Percentiles rank a stretch among this genome's conserved stretches.
Evolutionary conservation across 2,113 vertebrate genomes (phyloP).

Genomic region (Aphyosemion australe): DNA sequence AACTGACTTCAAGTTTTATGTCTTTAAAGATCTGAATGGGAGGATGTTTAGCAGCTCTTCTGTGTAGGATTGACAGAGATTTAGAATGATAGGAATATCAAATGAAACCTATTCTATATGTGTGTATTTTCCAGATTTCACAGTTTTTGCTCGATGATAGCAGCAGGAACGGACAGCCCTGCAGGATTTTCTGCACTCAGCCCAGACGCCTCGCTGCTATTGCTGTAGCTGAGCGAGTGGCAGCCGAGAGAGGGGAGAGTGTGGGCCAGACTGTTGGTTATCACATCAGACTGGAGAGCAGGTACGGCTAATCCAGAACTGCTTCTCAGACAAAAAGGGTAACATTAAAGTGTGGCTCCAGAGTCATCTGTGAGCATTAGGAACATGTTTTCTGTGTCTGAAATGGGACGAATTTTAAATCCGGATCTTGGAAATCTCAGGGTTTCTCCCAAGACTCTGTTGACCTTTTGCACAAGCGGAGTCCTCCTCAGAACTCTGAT

Average conservation of each 20-base stretch:
- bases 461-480: slow-evolving; percentile 95
- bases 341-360: too few relatives aligned
- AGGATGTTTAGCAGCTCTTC: neutral
- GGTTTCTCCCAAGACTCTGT: slow-evolving; percentile 92
- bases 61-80: neutral
- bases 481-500: slow-evolving; percentile 92
- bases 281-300: slow-evolving; percentile 95
- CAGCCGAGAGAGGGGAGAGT: slow-evolving; percentile 90
- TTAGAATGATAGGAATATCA: too few relatives aligned
- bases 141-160: slow-evolving; percentile 95
- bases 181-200: slow-evolving; percentile 95
- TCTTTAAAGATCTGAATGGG: neutral
- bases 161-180: slow-evolving; percentile 82
- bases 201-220: slow-evolving; percentile 90
- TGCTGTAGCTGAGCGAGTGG: slow-evolving; percentile 93
- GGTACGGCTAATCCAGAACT: slow-evolving; percentile 71
- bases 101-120: neutral
- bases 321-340: too few relatives aligned
- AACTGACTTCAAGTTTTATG: neutral
- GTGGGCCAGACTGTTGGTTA: slow-evolving; percentile 93
- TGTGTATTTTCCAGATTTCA: slow-evolving; percentile 84
- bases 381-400: neutral
- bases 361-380: neutral
- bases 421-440: slow-evolving; percentile 68
- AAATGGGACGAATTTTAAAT: neutral